Base-by-base conservation (phyloP, 2,797 vertebrate genomes). In the Sphaeramia orbicularis region DNA sequence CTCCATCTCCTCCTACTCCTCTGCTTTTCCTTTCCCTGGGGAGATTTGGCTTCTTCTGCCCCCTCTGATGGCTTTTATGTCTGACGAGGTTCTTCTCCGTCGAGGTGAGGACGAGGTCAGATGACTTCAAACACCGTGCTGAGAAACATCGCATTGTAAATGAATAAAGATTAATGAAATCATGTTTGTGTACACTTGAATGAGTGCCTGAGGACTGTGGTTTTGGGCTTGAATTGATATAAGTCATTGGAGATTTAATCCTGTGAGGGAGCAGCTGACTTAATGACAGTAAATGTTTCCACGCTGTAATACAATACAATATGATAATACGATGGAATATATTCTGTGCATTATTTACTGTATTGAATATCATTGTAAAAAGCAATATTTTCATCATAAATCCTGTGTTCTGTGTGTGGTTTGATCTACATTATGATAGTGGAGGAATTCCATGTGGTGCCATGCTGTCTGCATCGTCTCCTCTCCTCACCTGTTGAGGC, bases 361-460 rank as follows among this genome's bases (percentile, higher is more conserved):
- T 12, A 58, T 72, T 76, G 58, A 3, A 45, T 19, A 19, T 59
- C 50, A 14, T n/a, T 62, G 58, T 7, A 62, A 4, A 60, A 55
- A 60, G 5, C 18, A 9, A 51, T 60, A 15, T 41, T 53, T 76
- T 68, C 58, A 24, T 21, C 27, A 54, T 76, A 71, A 59, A 78
- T 61, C 64, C 18, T 53, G 58, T 30, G 66, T 73, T 6, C 49
- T 62, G 43, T 71, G 67, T 86, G 76, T 71, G 78, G 79, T 74
- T 83, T 77, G 77, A 86, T 88, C 69, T 45, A 51, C 58, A 73
- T 71, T 70, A 42, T 66, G 81, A 84, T 76, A 83, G 79, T 59
- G 60, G 30, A 80, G 74, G 85, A 89, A 91, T 91, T 87, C 77
- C 74, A 60, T 43, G 65, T 64, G 88, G 90, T 88, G 88, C 90